Percentiles rank a stretch among this genome's conserved stretches.
Conservation (phyloP, 2,888 invertebrate species). For the Amblyjoppa fuscipennis region DNA sequence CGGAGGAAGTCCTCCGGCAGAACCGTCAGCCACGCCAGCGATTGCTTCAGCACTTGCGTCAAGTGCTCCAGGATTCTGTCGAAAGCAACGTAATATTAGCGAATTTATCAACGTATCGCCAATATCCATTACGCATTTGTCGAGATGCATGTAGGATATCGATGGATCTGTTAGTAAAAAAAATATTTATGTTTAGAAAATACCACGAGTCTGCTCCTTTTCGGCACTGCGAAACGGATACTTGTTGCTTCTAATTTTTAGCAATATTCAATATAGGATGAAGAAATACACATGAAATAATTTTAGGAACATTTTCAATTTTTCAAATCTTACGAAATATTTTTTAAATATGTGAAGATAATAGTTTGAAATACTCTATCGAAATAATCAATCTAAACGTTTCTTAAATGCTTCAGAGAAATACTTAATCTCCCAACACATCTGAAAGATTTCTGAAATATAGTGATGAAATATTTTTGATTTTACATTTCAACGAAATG, state of each 20-base stretch:
- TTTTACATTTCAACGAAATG: too few relatives aligned
- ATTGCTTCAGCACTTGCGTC: conserved; percentile 69
- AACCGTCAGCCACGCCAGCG: conserved; percentile 67
- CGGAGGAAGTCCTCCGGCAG: conserved; percentile 64
- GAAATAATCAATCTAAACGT: too few relatives aligned
- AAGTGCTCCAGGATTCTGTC: conserved; percentile 68
- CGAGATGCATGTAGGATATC: neutral
- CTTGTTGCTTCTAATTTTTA: neutral
- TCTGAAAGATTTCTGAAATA: too few relatives aligned
- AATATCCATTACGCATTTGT: neutral
- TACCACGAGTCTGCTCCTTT: conserved; percentile 45
- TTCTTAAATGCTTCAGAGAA: too few relatives aligned
- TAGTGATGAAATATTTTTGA: too few relatives aligned
- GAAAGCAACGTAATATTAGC: neutral
- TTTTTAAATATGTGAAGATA: too few relatives aligned
- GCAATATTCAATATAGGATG: too few relatives aligned
- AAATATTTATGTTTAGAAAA: neutral
- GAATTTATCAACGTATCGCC: neutral
- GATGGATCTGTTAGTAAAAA: neutral
- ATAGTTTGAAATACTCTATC: too few relatives aligned
- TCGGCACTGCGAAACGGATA: conserved; percentile 46
- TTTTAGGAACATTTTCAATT: too few relatives aligned
- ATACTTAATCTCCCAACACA: too few relatives aligned
- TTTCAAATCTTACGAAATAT: too few relatives aligned
- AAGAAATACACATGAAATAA: too few relatives aligned